phyloP scores from a whole-genome alignment of 2,888 invertebrate genomes.

The Beris chalybata region DNA sequence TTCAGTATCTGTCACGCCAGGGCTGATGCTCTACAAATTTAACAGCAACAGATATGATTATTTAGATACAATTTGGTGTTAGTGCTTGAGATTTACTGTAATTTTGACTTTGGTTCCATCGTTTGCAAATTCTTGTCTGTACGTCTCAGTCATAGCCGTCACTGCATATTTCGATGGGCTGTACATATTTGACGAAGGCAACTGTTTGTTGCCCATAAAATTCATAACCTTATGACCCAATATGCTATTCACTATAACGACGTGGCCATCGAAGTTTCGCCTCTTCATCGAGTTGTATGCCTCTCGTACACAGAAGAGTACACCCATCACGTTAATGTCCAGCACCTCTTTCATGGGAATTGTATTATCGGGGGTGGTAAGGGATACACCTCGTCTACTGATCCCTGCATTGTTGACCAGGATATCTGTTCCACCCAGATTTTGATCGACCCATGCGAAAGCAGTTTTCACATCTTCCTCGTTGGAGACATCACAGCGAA shows the following conservation, averaged over 20 bases:
- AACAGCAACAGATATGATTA: too few relatives aligned
- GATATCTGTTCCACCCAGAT: slow-evolving; percentile 61
- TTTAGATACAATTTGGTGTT: too few relatives aligned
- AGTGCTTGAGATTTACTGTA: background rate
- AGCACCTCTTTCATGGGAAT: slow-evolving; percentile 46
- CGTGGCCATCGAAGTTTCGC: too few relatives aligned
- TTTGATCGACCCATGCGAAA: slow-evolving; percentile 58
- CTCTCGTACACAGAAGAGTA: slow-evolving; percentile 57
- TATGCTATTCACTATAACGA: slow-evolving; percentile 51
- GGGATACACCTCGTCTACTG: slow-evolving; percentile 41
- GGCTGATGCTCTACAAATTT: slow-evolving; percentile 49
- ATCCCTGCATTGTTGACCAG: slow-evolving; percentile 65
- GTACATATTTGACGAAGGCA: slow-evolving; percentile 45
- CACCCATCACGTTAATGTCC: slow-evolving; percentile 58
- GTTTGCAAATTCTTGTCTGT: too few relatives aligned
- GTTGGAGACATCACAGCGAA: slow-evolving; percentile 59
- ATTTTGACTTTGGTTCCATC: slow-evolving; percentile 1
- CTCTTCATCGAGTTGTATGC: too few relatives aligned
- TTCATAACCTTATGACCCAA: slow-evolving; percentile 46
- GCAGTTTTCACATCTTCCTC: slow-evolving; percentile 60
- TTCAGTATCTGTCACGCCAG: slow-evolving; percentile 53
- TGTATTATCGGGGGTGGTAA: slow-evolving; percentile 45
- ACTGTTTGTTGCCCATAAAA: background rate
- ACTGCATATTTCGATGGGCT: slow-evolving; percentile 47
- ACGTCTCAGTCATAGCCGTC: slow-evolving; percentile 45